Base-by-base conservation (phyloP, 2,888 invertebrate species). In the Mycogona germanica region DNA sequence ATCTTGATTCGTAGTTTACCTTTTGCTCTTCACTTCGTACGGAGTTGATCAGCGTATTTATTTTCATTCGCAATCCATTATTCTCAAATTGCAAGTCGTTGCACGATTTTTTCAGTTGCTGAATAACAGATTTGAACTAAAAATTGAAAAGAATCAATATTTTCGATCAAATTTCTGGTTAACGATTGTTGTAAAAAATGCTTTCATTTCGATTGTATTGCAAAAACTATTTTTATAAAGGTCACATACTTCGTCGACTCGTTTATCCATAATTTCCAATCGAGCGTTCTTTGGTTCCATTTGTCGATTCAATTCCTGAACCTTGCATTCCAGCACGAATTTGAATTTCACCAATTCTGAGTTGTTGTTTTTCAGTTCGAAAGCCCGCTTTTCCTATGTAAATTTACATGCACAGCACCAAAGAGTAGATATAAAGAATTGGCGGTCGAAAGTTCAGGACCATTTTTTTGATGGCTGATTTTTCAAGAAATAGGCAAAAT, bases 331-430 rank as follows among this genome's bases (percentile, higher is more conserved):
- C 30, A 92, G 72, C 1, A 92, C 87, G 68, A 87, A 89, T 66
- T 87, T 89, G 68, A 85, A 87, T 68, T 92, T 93, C 66, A 93
- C 89, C 58, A 93, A 70, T 66, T 92, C 91, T 64, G 83, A 81
- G 65, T 87, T 91, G 65, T 82, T 86, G 60, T 82, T 79, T 67
- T 87, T 84, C 55, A 91, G 69, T 60, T 88, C 87, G 62, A 81
- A 81, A 60, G 92, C 87, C 58, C 82, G 75, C 63, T 82, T 84
- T 68, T 92, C 91, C 70, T 72, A 60, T 28, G 12, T 41, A 9
- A 17, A 25, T n/a, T 19, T n/a, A n/a, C n/a, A n/a, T n/a, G n/a
- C 32, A 48, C 32, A 35, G 3, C 12, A 35, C 12, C 12, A 35
- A 35, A 35, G n/a, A 35, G n/a, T 12, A 12, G n/a, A 35, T 12